phyloP scores from a whole-genome alignment of 2,797 vertebrate species.

The Microctenopoma lineatum region DNA sequence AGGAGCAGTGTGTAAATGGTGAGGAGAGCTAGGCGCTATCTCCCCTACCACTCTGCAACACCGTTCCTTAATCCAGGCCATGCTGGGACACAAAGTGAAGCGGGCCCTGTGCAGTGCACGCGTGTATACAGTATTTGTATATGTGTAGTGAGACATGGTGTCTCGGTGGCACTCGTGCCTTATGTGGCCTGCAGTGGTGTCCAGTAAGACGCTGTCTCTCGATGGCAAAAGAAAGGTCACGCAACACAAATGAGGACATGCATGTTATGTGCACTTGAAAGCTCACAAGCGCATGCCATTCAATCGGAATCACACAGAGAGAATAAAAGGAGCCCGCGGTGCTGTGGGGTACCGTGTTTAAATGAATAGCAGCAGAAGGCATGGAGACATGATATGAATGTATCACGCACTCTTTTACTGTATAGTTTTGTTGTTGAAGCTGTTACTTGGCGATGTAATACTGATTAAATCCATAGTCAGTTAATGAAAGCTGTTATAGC shows the following conservation, averaged over 20 bases:
- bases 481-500: conserved; percentile 1
- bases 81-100: conserved; percentile 76
- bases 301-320: conserved; percentile 34
- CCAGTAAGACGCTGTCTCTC: conserved; percentile 50
- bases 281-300: conserved; percentile 47
- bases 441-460: neutral
- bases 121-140: conserved; percentile 13
- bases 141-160: conserved; percentile 37
- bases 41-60: conserved; percentile 38
- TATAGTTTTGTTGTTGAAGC: neutral
- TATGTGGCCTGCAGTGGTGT: conserved; percentile 63
- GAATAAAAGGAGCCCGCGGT: conserved; percentile 25
- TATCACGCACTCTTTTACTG: neutral
- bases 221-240: conserved; percentile 50
- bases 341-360: conserved; percentile 13
- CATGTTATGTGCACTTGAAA: conserved; percentile 53
- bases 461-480: neutral
- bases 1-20: conserved; percentile 36
- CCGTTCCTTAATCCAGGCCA: conserved; percentile 70
- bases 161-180: conserved; percentile 64
- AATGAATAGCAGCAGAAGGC: conserved; percentile 2
- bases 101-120: conserved; percentile 42
- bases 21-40: conserved; percentile 54
- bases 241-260: conserved; percentile 36
- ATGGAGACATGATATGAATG: neutral